Evolutionary conservation across 2,888 invertebrate species (phyloP), one percentile per base, ranked within the genome.

Genomic region (Cheilosia urbana): DNA sequence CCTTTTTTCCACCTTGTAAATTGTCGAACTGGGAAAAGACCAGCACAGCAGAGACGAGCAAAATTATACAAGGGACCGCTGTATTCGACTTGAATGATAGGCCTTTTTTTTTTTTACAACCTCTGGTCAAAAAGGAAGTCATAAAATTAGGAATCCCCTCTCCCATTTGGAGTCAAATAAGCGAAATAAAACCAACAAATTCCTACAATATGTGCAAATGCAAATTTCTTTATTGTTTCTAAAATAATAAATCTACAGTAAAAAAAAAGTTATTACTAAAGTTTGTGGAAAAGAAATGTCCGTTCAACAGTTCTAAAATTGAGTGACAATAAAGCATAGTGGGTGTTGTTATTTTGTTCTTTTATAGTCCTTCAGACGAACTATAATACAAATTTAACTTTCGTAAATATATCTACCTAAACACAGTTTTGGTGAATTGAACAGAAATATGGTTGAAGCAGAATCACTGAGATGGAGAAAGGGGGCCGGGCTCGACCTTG

Each of bases 121-220:
- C 65, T 51, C 57, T 42, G 57, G 21, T 5, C 37, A 72, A 49
- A 58, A 58, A 69, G 65, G 75, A 76, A 71, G 75, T 84, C 69
- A 69, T 84, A 71, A 84, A 80, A 84, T 84, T 76, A 84, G 60
- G 69, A 79, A 75, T 76, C 71, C 9, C 6, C 30, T 30, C 30
- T 47, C 34, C 27, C 45, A 27, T 78, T 82, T 34, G 19, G 68
- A 78, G 49, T 57, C 40, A 21, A 24, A 27, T n/a, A 21, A 24
- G 27, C 11, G 13, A 47, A 51, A 51, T 51, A n/a, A 11, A 34
- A 60, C 34, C 51, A 13, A 19, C 47, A 17, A 49, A 71, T 58
- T 63, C 40, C 17, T 27, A 42, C 47, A 24, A 30, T 53, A 7
- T 17, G 19, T 21, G 27, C 66, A 83, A 71, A 80, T 71, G 75